Percentiles rank a stretch among this genome's conserved stretches.
Conservation (phyloP, 2,797 vertebrate genomes). For the Periparus ater region DNA sequence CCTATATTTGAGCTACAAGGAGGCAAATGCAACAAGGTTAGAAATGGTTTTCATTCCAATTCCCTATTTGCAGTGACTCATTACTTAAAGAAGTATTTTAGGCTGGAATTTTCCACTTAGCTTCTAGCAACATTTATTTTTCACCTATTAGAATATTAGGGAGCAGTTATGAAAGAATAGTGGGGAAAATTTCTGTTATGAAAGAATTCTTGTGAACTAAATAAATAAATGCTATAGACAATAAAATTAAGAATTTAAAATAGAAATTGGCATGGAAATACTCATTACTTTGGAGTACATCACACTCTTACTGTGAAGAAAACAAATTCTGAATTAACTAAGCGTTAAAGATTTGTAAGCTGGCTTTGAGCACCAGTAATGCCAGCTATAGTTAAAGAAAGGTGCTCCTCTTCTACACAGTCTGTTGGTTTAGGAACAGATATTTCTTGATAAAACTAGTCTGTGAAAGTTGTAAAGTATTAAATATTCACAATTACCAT, state of each 20-base stretch:
- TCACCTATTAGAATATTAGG: neutral
- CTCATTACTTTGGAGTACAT: neutral
- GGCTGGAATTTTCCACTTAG: neutral
- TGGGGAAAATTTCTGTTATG: neutral
- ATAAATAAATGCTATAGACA: neutral
- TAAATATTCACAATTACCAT: neutral
- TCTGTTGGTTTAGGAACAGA: neutral
- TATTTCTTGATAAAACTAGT: neutral
- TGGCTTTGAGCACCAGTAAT: neutral
- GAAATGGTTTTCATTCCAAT: neutral
- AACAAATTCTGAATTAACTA: constrained; percentile 18
- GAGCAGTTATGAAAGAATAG: neutral
- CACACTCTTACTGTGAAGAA: neutral
- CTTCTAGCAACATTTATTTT: neutral
- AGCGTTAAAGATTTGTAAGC: neutral
- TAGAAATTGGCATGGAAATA: neutral
- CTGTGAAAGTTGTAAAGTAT: neutral
- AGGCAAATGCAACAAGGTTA: neutral
- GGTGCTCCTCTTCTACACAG: neutral
- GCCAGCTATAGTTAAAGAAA: neutral
- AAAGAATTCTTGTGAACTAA: neutral
- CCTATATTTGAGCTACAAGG: neutral
- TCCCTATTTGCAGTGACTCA: neutral
- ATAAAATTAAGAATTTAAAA: neutral
- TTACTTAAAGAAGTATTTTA: neutral